These are phyloP conservation scores for Malacosoma neustria DNA, from an alignment of 2,888 invertebrate species.

Conservation along the genomic window DNA sequence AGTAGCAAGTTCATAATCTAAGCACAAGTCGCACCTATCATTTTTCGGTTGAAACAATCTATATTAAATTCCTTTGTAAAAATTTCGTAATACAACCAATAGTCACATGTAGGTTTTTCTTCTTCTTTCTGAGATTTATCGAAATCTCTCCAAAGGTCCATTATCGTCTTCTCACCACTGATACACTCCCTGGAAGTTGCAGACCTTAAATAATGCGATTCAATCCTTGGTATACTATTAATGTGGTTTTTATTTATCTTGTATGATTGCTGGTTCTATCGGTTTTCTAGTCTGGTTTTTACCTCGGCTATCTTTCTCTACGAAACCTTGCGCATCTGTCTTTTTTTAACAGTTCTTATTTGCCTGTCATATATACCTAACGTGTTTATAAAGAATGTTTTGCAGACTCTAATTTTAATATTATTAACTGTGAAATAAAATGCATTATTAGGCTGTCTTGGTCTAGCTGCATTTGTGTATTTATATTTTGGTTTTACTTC, in stretches of 20 bases:
- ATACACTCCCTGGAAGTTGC: conserved; percentile 2
- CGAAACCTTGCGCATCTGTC: too few species aligned
- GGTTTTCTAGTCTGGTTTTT: neutral
- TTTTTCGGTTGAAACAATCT: neutral
- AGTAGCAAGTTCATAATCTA: neutral
- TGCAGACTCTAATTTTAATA: too few species aligned
- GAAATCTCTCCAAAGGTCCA: conserved; percentile 1
- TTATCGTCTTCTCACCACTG: conserved; percentile 2
- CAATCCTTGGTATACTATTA: conserved; percentile 6
- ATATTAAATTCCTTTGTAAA: neutral
- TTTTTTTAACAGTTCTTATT: too few species aligned
- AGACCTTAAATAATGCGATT: conserved; percentile 2
- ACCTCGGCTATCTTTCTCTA: too few species aligned
- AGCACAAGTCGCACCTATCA: neutral
- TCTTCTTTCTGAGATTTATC: neutral
- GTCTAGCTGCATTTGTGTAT: too few species aligned
- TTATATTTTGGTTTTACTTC: too few species aligned
- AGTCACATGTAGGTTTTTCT: neutral
- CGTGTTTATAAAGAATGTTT: too few species aligned
- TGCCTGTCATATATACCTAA: too few species aligned
- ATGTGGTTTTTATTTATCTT: conserved; percentile 2
- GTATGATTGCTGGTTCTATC: conserved; percentile 2
- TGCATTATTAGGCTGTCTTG: too few species aligned
- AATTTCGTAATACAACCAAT: neutral
- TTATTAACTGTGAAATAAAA: too few species aligned